Conservation (phyloP, 2,888 invertebrate genomes). For the Leptinotarsa peninsularis region DNA sequence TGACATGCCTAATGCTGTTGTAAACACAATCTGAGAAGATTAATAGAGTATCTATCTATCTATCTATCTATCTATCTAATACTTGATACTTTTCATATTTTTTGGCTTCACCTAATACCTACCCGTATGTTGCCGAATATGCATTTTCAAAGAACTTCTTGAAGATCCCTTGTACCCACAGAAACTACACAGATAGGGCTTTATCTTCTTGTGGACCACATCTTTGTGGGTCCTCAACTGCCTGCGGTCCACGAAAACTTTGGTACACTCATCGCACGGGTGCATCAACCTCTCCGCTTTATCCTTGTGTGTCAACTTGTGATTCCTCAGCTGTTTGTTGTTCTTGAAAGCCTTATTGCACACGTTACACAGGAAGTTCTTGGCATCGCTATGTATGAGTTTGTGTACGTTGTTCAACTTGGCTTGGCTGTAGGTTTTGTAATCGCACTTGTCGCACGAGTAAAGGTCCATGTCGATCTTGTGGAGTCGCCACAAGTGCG, state of each 20-base stretch:
- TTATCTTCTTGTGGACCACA: slow-evolving; percentile 76
- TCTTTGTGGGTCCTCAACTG: slow-evolving; percentile 70
- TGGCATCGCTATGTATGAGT: slow-evolving; percentile 78
- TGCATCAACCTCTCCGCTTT: slow-evolving; percentile 53
- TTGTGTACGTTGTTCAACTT: slow-evolving; percentile 80
- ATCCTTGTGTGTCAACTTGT: slow-evolving; percentile 74
- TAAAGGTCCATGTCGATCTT: slow-evolving; percentile 83
- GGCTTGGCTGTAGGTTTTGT: slow-evolving; percentile 78
- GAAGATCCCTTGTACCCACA: slow-evolving; percentile 78
- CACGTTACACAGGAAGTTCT: slow-evolving; percentile 68
- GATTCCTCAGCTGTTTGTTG: slow-evolving; percentile 82
- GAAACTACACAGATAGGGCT: slow-evolving; percentile 75
- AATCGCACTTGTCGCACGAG: slow-evolving; percentile 80
- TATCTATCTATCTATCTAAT: no score
- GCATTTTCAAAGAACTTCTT: slow-evolving; percentile 75
- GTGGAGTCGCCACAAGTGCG: slow-evolving; percentile 84
- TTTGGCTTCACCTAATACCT: slow-evolving; percentile 45
- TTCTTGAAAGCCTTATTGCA: slow-evolving; percentile 87
- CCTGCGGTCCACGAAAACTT: slow-evolving; percentile 70
- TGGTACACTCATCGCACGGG: slow-evolving; percentile 72
- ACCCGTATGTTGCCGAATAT: slow-evolving; percentile 79
- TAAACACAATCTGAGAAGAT: no score
- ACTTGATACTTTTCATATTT: no score
- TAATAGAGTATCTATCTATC: no score
- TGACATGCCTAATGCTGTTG: no score